These are phyloP conservation scores for Helleia helle DNA, from an alignment of 2,888 invertebrate genomes.

Conservation along the genomic window DNA sequence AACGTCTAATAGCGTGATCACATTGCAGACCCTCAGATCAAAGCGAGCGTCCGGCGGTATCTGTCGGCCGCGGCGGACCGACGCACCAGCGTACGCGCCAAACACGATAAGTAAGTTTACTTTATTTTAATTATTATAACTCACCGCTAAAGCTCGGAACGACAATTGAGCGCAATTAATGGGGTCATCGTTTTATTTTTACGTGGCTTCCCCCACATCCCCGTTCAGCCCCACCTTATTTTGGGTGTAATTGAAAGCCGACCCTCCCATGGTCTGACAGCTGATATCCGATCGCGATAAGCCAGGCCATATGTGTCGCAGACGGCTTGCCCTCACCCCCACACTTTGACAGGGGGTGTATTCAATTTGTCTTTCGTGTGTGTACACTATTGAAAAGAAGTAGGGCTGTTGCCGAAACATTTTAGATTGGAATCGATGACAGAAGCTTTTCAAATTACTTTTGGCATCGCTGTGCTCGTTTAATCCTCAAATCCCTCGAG, in stretches of 20 bases:
- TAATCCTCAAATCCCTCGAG: too few relatives aligned
- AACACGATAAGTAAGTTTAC: conserved; percentile 58
- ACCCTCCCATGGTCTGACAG: conserved; percentile 42
- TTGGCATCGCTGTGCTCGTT: too few relatives aligned
- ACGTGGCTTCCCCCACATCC: conserved; percentile 18
- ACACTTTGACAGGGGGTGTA: conserved; percentile 8
- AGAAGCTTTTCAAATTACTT: too few relatives aligned
- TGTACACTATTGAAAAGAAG: conserved; percentile 1
- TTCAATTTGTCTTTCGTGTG: conserved; percentile 10
- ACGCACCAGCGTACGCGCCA: conserved; percentile 43
- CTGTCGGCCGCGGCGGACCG: conserved; percentile 74
- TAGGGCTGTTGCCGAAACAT: neutral
- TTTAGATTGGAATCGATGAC: too few relatives aligned
- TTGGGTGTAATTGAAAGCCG: conserved; percentile 32
- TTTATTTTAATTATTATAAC: conserved; percentile 6
- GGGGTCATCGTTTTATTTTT: conserved; percentile 15
- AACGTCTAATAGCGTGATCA: too few relatives aligned
- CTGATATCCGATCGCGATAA: conserved; percentile 59
- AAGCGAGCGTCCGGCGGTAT: conserved; percentile 84
- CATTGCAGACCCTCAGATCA: conserved; percentile 88
- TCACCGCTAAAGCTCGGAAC: neutral
- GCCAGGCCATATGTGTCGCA: conserved; percentile 45
- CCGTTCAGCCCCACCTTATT: conserved; percentile 27
- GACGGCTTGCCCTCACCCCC: conserved; percentile 22
- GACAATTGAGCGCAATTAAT: neutral